Base-by-base conservation (phyloP, 2,797 vertebrate genomes). In the Masticophis lateralis region DNA sequence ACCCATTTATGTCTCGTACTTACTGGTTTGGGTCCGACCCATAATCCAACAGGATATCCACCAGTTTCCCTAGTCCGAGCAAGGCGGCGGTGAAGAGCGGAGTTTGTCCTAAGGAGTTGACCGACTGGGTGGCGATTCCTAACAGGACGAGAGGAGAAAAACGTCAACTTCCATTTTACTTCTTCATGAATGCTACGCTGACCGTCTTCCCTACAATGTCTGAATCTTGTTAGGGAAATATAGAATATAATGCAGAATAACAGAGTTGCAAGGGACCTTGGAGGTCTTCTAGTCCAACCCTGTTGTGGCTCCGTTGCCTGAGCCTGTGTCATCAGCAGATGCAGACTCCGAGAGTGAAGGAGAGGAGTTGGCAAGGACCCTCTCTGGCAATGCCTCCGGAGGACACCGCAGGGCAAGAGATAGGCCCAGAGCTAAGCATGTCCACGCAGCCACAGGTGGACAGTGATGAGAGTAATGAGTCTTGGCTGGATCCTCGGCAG, bases 1-100 rank as follows among this genome's bases (percentile, higher is more conserved):
- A 5, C 37, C 37, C 20, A 83, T 10, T 79, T 9, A 79, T 22
- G 37, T 28, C 90, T 61, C n/a, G 3, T 63, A 98, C 98, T 98
- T 97, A 99, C 98, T 98, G 98, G 95, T 99, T 99, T 92, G 98
- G 98, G 27, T 99, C 97, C 0, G 98, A 98, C 90, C 98, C 98
- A 32, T 97, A 98, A 88, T 97, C 97, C 95, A 99, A 97, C 47
- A 99, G 97, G 87, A 98, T 92, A 91, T 98, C 97, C 12, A 98
- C 98, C 16, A 98, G 92, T 88, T 97, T 98, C 8, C 91, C 92
- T 63, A 98, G 97, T 27, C 98, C 98, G 43, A 98, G 95, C 87
- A 99, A 97, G 0, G 98, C 97, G 0, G 98, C 98, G 27, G 95
- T 97, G 95, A 98, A 99, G 14, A 99, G 97, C 0, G 98, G 90